Conservation (phyloP, 2,797 vertebrate genomes). For the Rhinogobio ventralis region DNA sequence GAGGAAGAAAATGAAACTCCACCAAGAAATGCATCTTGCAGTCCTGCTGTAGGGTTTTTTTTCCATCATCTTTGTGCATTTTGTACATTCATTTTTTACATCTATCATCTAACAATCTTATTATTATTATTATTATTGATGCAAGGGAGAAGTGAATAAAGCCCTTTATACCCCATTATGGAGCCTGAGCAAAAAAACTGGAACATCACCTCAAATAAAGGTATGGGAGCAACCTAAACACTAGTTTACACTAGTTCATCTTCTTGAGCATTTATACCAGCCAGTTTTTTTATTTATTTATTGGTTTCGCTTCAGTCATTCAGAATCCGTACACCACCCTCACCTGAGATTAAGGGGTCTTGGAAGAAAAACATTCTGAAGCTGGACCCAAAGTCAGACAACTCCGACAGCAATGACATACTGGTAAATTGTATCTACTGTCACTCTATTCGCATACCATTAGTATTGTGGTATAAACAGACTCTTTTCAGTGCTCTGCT, state of each 20-base stretch:
- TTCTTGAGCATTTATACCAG: neutral
- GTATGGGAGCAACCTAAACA: constrained; percentile 59
- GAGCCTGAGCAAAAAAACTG: constrained; percentile 52
- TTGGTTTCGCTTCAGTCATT: constrained; percentile 78
- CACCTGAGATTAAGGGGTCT: constrained; percentile 64
- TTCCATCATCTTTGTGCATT: neutral
- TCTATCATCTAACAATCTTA: neutral
- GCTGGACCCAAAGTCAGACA: constrained; percentile 88
- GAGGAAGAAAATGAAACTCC: constrained; percentile 35
- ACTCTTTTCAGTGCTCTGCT: neutral
- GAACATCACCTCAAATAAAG: constrained; percentile 70
- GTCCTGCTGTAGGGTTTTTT: constrained; percentile 40
- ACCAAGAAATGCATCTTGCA: constrained; percentile 15
- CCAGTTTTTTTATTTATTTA: neutral
- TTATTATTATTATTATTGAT: constrained; percentile 50
- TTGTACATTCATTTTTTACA: constrained; percentile 11
- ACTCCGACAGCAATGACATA: constrained; percentile 87
- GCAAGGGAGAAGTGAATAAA: constrained; percentile 58
- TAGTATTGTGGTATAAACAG: neutral
- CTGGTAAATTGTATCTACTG: constrained; percentile 76
- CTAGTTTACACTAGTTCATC: constrained; percentile 7
- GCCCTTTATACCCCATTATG: constrained; percentile 59
- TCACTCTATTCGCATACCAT: neutral
- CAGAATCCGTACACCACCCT: constrained; percentile 86
- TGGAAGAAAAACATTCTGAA: constrained; percentile 79